phyloP scores from a whole-genome alignment of 1,140 invertebrate genomes.

The Arion vulgaris region DNA sequence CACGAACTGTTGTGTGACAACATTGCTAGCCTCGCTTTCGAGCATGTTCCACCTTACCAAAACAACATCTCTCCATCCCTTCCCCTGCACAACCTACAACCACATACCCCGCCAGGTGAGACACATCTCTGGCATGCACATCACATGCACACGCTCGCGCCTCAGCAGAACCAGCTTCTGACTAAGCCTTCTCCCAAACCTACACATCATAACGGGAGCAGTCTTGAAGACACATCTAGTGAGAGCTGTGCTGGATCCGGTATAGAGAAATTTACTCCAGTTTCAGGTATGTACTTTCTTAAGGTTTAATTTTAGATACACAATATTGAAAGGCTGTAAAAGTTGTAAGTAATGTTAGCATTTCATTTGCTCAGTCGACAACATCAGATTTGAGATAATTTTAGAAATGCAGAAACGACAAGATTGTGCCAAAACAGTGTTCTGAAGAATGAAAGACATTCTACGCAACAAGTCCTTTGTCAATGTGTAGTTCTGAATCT shows the following conservation, averaged over 20 bases:
- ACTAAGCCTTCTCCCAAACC: not conserved
- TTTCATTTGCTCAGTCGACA: too few relatives aligned
- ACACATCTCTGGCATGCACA: not conserved
- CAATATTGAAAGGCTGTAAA: too few relatives aligned
- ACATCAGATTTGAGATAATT: too few relatives aligned
- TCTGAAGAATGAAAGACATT: too few relatives aligned
- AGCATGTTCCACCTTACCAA: not conserved
- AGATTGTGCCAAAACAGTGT: too few relatives aligned
- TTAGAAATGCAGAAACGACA: too few relatives aligned
- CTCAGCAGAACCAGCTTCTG: not conserved
- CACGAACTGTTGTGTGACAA: slow-evolving; percentile 7
- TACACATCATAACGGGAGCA: not conserved
- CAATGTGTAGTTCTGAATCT: too few relatives aligned
- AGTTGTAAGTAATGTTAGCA: too few relatives aligned
- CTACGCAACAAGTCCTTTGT: too few relatives aligned
- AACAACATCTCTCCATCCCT: not conserved
- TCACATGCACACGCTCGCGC: not conserved
- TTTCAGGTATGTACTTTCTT: not conserved
- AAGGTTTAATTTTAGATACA: too few relatives aligned
- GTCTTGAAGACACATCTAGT: not conserved
- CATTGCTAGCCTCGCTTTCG: not conserved
- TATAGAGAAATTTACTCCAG: not conserved
- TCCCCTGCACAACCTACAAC: not conserved
- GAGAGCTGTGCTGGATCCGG: not conserved
- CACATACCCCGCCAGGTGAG: not conserved